Evolutionary conservation across 2,113 vertebrate species (phyloP), one percentile per base, ranked within the genome.

Genomic region (Phyllopteryx taeniolatus): DNA sequence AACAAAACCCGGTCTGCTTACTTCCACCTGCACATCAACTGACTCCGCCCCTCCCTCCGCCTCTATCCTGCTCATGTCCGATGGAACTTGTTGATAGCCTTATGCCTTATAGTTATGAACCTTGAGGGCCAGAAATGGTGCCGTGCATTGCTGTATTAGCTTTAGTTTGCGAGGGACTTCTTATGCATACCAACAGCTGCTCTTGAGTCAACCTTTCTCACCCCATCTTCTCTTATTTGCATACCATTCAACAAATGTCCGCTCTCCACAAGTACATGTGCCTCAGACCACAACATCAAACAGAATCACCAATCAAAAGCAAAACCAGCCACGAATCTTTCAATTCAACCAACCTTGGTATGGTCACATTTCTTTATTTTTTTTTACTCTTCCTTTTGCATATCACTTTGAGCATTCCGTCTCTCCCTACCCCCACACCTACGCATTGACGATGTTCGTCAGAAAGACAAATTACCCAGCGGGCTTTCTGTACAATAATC

Each of bases 401-500:
- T 87, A 83, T 83, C 62, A 73, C 82, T 83, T 79, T 5, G 46
- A 68, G 63, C 75, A 20, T 64, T 47, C 70, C 64, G 33, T 73
- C 57, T 20, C 47, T 67, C 63, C 78, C 79, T 43, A 75, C 84
- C 71, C 65, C 82, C 79, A 75, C 56, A 81, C 82, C 75, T 71
- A 73, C 77, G 73, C 72, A 70, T 64, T 49, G 73, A 81, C 81
- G 83, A 68, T 35, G 46, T 74, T 86, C 81, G 75, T 81, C 88
- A 86, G 87, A 87, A 89, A 91, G 85, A 89, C 85, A 88, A 89
- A 91, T 91, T 86, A 90, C 87, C 87, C 86, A 71, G 77, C 77
- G 74, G 80, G 85, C 87, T 86, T 84, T 87, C 87, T 85, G 79
- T 90, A 90, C 88, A 86, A 87, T 91, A 91, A 92, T 92, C 91